These are phyloP conservation scores for Synanthedon andrenaeformis DNA, from an alignment of 2,888 invertebrate species.

Conservation along the genomic window DNA sequence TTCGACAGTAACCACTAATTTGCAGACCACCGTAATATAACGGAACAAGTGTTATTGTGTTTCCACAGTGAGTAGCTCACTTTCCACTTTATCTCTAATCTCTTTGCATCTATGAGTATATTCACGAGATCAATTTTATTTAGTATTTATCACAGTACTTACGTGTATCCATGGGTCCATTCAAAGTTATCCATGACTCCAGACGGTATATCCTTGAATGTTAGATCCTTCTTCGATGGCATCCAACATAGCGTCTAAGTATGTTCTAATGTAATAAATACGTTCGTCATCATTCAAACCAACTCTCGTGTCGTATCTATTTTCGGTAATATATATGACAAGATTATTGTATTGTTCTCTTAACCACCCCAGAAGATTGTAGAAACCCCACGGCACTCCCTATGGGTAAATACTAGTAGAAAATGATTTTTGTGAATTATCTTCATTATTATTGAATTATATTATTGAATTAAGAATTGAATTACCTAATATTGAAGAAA, in stretches of 20 bases:
- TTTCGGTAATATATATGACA: constrained; percentile 68
- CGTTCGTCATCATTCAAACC: constrained; percentile 48
- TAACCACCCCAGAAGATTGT: constrained; percentile 60
- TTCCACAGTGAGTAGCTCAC: no score
- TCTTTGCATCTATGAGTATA: no score
- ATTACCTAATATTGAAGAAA: no score
- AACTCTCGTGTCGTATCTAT: constrained; percentile 38
- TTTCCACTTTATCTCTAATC: no score
- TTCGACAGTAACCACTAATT: no score
- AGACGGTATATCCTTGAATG: constrained; percentile 38
- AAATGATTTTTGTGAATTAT: neutral
- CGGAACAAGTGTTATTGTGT: no score
- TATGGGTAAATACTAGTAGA: constrained; percentile 7
- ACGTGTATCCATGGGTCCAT: constrained; percentile 68
- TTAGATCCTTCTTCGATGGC: constrained; percentile 53
- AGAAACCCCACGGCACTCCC: constrained; percentile 69
- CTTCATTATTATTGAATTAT: no score
- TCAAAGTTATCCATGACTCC: constrained; percentile 74
- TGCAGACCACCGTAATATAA: no score
- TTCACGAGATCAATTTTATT: no score
- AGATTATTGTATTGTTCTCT: constrained; percentile 59
- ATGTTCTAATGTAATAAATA: constrained; percentile 34
- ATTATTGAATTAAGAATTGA: no score
- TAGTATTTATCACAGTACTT: constrained; percentile 17
- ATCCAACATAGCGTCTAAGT: constrained; percentile 44